Evolutionary conservation across 2,113 vertebrate genomes (phyloP).

Genomic region (Labeo rohita): DNA sequence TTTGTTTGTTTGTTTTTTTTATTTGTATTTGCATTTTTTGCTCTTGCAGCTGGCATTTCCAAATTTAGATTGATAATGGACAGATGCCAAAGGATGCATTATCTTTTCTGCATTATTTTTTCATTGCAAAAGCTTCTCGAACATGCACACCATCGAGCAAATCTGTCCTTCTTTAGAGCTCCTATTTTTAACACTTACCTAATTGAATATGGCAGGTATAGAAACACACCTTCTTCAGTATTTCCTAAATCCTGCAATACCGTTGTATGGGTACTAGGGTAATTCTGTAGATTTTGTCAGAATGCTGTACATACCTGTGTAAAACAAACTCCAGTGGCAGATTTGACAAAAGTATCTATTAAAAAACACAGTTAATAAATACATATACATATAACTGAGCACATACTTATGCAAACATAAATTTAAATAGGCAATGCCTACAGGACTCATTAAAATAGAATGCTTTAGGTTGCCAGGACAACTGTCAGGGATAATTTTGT

Average conservation of each 20-base stretch:
- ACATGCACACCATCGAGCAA: not conserved
- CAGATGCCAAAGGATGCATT: not conserved
- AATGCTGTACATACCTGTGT: not conserved
- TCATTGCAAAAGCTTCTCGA: not conserved
- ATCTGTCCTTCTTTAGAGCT: not conserved
- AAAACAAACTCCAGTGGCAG: not conserved
- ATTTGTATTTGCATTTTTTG: not conserved
- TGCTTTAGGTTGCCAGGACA: constrained; percentile 60
- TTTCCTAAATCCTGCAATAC: not conserved
- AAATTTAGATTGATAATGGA: not conserved
- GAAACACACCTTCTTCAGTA: not conserved
- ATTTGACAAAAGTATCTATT: not conserved
- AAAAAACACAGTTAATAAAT: not conserved
- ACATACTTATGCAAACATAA: constrained; percentile 12
- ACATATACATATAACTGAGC: not conserved
- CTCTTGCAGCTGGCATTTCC: not conserved
- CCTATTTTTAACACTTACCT: not conserved
- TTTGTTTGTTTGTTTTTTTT: too few species aligned
- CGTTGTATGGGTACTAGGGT: not conserved
- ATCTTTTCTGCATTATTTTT: not conserved
- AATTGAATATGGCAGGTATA: not conserved
- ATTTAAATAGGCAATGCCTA: constrained; percentile 41
- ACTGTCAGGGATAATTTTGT: constrained; percentile 56
- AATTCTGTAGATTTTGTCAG: not conserved
- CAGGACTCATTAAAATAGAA: constrained; percentile 65